Evolutionary conservation across 35 echinoderm and acorn worm species (phyloP), one percentile per base, ranked within the genome.

Genomic region (Ophioderma brevispina): DNA sequence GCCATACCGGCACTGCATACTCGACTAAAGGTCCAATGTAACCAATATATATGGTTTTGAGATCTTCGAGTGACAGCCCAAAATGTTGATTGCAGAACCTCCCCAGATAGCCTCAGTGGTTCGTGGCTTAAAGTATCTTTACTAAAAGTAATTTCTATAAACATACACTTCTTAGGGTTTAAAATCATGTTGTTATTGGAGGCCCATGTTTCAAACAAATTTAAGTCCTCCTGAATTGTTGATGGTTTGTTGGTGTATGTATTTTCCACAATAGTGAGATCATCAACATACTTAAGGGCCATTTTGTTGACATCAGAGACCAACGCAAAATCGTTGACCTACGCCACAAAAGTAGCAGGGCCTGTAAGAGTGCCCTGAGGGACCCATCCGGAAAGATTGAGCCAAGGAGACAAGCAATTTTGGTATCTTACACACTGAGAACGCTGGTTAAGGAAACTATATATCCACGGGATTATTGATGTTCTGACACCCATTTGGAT

Each of bases 211-310:
- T 43, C 55, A 56, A 91, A 41, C 14, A 34, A 19, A 55, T 70
- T n/a, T 25, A 85, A n/a, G 15, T 37, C 30, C 8, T 30, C 39
- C 78, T 91, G 90, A 17, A 91, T 77, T 0, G 37, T 81, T 31
- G 81, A 77, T 46, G 37, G 59, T 18, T 85, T 19, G 35, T 84
- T 85, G 6, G 11, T 17, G n/a, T 19, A 81, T 34, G 70, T 42
- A 33, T 37, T 81, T 50, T 88, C 85, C 0, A 88, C 52, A 5
- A 93, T 55, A 14, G 79, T 81, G 37, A 92, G 32, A 34, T 92
- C 85, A 76, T 92, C 90, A 14, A 92, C 84, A 81, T 92, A 92
- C 40, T 87, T 92, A 21, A 88, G n/a, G 1, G 1, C 10, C 0
- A 55, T 31, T 21, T 31, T 49, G 31, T 25, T n/a, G 0, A 31